Evolutionary conservation across 2,888 invertebrate genomes (phyloP), one percentile per base, ranked within the genome.

Genomic region (Temnothorax rugatulus): DNA sequence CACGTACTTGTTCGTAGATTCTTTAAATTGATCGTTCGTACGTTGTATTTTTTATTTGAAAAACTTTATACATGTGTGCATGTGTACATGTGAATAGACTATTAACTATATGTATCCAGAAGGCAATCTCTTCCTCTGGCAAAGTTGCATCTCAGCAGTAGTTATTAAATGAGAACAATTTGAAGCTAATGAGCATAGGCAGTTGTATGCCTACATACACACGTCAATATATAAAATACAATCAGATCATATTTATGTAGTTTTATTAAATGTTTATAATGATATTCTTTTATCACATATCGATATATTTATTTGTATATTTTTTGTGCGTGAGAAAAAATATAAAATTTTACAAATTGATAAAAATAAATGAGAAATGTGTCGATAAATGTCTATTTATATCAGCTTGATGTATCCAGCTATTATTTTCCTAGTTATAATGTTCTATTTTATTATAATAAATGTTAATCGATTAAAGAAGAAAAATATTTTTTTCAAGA

Each of bases 271-370:
- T 66, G 15, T 47, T 66, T 44, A 66, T 25, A 25, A 13, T 7
- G n/a, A 76, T 84, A 50, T 88, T 88, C 88, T 84, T 87, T 89
- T 52, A n/a, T 52, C 9, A 52, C n/a, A 21, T 88, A 90, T 76
- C 83, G 87, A 87, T 75, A 88, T 90, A 88, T 91, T 88, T 87
- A 88, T 88, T 89, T 84, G 89, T 88, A 88, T 83, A 87, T 90
- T 90, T 91, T 88, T 85, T 91, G 86, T 90, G 89, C n/a, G 52
- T 52, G 21, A 52, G 52, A 52, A 88, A 88, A 54, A 86, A 63
- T 86, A 88, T 87, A 84, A 77, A 87, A 89, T 89, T 90, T 90
- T 90, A 88, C 89, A 89, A 90, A 89, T 90, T 25, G 21, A 54
- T 59, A 59, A 59, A 29, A 59, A 59, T 15, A 59, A 59, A 25